Evolutionary conservation across 2,797 vertebrate genomes (phyloP), one percentile per base, ranked within the genome.

Genomic region (Spinus olivaceus): DNA sequence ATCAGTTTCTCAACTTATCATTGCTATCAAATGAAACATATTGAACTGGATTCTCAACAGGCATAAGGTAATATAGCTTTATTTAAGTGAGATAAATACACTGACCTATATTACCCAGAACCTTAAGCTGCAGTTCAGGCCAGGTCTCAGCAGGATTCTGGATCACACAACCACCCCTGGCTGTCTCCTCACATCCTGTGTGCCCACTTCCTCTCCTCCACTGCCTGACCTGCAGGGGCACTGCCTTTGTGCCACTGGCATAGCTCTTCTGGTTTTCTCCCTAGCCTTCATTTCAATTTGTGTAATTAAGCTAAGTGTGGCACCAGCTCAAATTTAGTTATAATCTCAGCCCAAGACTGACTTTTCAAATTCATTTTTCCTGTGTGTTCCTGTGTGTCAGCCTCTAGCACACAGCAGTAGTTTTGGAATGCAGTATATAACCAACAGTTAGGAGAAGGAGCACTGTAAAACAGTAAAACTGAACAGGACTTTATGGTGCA

Each of bases 101-200:
- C 6, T 54, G 30, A 32, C 64, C 80, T 85, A 12, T 93, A 22
- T 53, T 41, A 66, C 13, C 4, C 24, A 67, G 13, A 49, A 56
- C 10, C 14, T 80, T 80, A 60, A 88, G 41, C 37, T 84, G 28
- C 22, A 16, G 13, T 60, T 91, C 41, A 63, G 18, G 19, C 11
- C 42, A n/a, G 18, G 24, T 64, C 33, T 78, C 51, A 65, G 59
- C 0, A 0, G 47, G 4, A 59, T 21, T 47, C 0, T 0, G 64
- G 17, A 41, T 57, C 28, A 12, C 12, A 33, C 7, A 4, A 23
- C 12, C 5, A 7, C 3, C 12, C 15, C 28, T 20, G 18, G 4
- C 47, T 78, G 32, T n/a, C 16, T 54, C 49, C 25, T 60, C 18
- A 0, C 4, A 8, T 60, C 41, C n/a, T 6, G 7, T 42, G 32